Evolutionary conservation across 2,113 vertebrate genomes (phyloP), one percentile per base, ranked within the genome.

Genomic region (Ploceus nigricollis): DNA sequence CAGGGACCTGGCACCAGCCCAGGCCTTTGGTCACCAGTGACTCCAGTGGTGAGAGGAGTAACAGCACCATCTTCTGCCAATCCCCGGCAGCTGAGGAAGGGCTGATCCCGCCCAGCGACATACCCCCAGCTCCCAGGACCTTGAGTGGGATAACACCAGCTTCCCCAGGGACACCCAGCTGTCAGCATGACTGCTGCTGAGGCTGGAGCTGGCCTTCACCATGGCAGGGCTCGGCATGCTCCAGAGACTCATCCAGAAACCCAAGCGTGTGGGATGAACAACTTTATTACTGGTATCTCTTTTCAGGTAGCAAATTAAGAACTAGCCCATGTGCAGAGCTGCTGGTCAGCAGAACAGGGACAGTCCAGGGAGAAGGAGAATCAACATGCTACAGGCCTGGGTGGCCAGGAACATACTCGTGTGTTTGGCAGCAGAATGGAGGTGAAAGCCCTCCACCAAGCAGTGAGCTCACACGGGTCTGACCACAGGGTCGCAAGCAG

Each of bases 31-130:
- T 16, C n/a, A 69, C 15, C 79, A 80, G n/a, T 0, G 2, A 72
- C 31, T 8, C 9, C 57, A 50, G 28, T 0, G 1, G 21, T 2
- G 2, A 65, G 47, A 82, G 33, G 86, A 95, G 68, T 80, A 96
- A 90, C n/a, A 89, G 93, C 91, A 96, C 93, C 94, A 94, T 72
- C 89, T 92, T 95, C 80, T 13, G 48, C 89, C 5, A 2, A 25
- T 40, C 17, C 11, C 27, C 0, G 4, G 71, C 39, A 95, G 73
- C 56, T 12, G 30, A 82, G 42, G 42, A 1, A 13, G 11, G 24
- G 33, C 37, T 60, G 57, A 68, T 60, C 27, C 61, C 31, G 44
- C n/a, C 44, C 60, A 47, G 17, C 1, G 8, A 17, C 2, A 7
- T 31, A n/a, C 1, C 2, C 31, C 7, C 3, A 12, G 30, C 35